These are phyloP conservation scores for Gryllus bimaculatus DNA, from an alignment of 1,140 invertebrate genomes.

Conservation along the genomic window DNA sequence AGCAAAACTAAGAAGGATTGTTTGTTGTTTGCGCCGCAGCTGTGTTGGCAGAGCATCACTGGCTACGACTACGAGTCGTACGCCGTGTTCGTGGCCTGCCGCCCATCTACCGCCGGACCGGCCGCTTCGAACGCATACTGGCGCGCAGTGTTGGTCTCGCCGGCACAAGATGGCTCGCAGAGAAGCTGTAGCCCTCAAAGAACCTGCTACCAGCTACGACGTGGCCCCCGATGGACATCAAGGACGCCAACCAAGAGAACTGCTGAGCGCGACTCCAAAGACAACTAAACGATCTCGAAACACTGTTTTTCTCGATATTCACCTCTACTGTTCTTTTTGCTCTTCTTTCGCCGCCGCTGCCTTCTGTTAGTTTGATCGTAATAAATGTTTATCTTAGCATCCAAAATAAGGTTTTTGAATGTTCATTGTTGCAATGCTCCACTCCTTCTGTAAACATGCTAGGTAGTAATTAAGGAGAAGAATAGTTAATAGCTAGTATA, in stretches of 20 bases:
- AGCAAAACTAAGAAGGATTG: neutral
- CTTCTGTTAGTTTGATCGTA: neutral
- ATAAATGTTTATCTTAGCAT: neutral
- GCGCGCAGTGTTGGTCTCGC: neutral
- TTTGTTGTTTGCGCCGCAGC: neutral
- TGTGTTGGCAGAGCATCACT: neutral
- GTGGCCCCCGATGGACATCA: neutral
- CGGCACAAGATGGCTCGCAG: neutral
- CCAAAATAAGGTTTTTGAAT: neutral
- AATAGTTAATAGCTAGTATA: too few species aligned
- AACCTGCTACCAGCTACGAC: conserved; percentile 9
- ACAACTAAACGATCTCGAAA: too few species aligned
- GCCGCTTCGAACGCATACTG: neutral
- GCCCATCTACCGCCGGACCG: neutral
- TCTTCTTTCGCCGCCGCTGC: neutral
- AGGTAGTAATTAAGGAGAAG: too few species aligned
- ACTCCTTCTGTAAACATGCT: too few species aligned
- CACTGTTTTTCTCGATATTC: too few species aligned
- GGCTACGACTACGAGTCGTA: neutral
- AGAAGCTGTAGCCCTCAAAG: neutral
- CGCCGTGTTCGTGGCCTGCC: conserved; percentile 1
- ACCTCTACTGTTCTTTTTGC: neutral
- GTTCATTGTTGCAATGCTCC: neutral
- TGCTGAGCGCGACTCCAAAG: too few species aligned
- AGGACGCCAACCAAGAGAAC: neutral